Evolutionary conservation across 2,797 vertebrate species (phyloP), one percentile per base, ranked within the genome.

Genomic region (Gephyroberyx darwinii): DNA sequence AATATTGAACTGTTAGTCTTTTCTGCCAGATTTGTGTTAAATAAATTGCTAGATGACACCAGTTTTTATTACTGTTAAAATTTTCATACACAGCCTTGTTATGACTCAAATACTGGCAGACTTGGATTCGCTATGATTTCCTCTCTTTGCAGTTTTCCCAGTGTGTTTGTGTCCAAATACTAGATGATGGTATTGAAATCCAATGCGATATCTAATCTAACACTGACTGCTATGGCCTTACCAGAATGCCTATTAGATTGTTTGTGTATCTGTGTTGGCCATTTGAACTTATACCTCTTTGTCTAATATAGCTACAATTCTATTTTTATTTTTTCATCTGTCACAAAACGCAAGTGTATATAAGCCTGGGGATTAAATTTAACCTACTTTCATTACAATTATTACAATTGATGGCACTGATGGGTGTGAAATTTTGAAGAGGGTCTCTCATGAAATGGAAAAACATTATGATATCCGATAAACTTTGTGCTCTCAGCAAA

Each of bases 11-110:
- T 5, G 19, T 19, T 17, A 50, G 5, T n/a, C 8, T 19, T 50
- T n/a, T 50, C 47, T 50, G 47, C 7, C n/a, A 14, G 30, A 41
- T 69, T 67, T 39, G 19, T 7, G 2, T n/a, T 50, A 17, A 61
- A 41, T 20, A 57, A 65, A 69, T 73, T 39, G 43, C 20, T 12
- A 26, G n/a, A 64, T 39, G 17, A 55, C 41, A 65, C 1, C 1
- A 8, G 12, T 43, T 43, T 43, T 43, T 35, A 35, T 35, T 35
- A 8, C 33, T 35, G 33, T 35, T 5, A 14, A 14, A 43, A 43
- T 14, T 43, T 13, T 41, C 39, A 41, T 41, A 10, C 2, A 41
- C 8, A 41, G 12, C 39, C 39, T 41, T 14, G 41, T 43, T 13
- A 43, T 43, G 41, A 14, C 41, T 43, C 41, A 43, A 43, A 43